Conservation (phyloP, 2,797 vertebrate species). For the Enteromius anoplus region DNA sequence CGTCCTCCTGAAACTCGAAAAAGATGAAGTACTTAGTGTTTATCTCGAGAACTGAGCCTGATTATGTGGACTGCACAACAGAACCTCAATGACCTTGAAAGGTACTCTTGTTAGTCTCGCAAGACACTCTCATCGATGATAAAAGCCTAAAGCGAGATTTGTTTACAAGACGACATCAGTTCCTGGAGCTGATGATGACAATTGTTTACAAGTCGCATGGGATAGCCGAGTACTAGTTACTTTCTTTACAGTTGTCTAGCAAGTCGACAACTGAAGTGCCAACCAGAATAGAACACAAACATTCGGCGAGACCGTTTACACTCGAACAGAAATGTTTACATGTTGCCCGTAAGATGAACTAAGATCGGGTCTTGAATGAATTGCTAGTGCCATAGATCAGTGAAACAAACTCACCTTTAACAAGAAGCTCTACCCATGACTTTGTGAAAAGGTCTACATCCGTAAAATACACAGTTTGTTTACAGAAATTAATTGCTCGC, state of each 20-base stretch:
- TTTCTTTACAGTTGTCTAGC: constrained; percentile 34
- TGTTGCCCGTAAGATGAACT: constrained; percentile 47
- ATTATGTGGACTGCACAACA: constrained; percentile 19
- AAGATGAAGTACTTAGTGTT: constrained; percentile 31
- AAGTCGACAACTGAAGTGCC: constrained; percentile 70
- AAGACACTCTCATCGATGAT: constrained; percentile 33
- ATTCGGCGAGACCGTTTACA: constrained; percentile 70
- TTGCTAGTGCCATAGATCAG: constrained; percentile 58
- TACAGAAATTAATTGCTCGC: constrained; percentile 67
- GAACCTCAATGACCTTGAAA: constrained; percentile 38
- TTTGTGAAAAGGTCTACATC: constrained; percentile 63
- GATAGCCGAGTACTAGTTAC: constrained; percentile 39
- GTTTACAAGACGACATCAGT: constrained; percentile 59
- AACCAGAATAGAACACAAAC: constrained; percentile 51
- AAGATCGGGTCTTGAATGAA: constrained; percentile 52
- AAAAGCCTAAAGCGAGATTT: constrained; percentile 52
- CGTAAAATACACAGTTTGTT: constrained; percentile 65
- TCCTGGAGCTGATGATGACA: constrained; percentile 63
- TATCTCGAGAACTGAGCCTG: constrained; percentile 27
- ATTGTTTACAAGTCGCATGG: constrained; percentile 67
- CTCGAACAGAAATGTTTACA: constrained; percentile 74
- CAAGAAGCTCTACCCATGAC: constrained; percentile 29
- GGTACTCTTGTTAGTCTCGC: constrained; percentile 22
- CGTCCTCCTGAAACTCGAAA: constrained; percentile 26
- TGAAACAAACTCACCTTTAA: constrained; percentile 18